Conservation (phyloP, 2,888 invertebrate genomes). For the Drosophila pseudotakahashii region DNA sequence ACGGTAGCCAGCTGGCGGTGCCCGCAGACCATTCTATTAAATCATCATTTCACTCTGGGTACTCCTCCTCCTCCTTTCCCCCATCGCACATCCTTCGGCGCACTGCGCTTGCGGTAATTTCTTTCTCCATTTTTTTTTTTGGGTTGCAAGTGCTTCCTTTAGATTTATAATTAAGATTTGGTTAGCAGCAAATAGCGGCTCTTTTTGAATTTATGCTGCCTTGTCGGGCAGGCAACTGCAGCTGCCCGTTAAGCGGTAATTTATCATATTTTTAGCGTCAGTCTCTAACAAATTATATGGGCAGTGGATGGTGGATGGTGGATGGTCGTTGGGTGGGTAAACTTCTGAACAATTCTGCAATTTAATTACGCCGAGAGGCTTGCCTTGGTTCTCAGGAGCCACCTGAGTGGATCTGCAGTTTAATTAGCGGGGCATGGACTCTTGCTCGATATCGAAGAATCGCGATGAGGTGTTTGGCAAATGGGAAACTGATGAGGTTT, state of each 20-base stretch:
- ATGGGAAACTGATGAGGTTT: slow-evolving; percentile 25
- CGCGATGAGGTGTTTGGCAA: not conserved
- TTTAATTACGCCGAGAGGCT: slow-evolving; percentile 64
- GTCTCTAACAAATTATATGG: slow-evolving; percentile 51
- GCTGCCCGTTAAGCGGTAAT: slow-evolving; percentile 58
- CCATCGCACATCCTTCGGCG: slow-evolving; percentile 35
- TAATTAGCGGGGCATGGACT: not conserved
- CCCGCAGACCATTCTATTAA: slow-evolving; percentile 81
- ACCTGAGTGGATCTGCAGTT: slow-evolving; percentile 15
- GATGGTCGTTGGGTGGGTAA: slow-evolving; percentile 7
- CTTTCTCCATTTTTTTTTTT: slow-evolving; percentile 45
- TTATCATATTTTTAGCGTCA: slow-evolving; percentile 72
- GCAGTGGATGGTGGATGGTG: slow-evolving; percentile 20
- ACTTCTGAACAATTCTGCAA: slow-evolving; percentile 45
- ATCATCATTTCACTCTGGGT: slow-evolving; percentile 78
- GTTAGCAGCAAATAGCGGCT: slow-evolving; percentile 80
- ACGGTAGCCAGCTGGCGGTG: slow-evolving; percentile 65
- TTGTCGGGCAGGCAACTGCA: slow-evolving; percentile 21
- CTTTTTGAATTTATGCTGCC: slow-evolving; percentile 80
- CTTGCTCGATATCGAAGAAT: slow-evolving; percentile 2
- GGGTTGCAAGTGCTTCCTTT: slow-evolving; percentile 76
- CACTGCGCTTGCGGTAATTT: slow-evolving; percentile 78
- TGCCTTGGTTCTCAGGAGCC: not conserved
- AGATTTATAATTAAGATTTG: slow-evolving; percentile 84
- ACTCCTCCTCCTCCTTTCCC: slow-evolving; percentile 11